Evolutionary conservation across 2,113 vertebrate species (phyloP).

Genomic region (Varanus komodoensis): DNA sequence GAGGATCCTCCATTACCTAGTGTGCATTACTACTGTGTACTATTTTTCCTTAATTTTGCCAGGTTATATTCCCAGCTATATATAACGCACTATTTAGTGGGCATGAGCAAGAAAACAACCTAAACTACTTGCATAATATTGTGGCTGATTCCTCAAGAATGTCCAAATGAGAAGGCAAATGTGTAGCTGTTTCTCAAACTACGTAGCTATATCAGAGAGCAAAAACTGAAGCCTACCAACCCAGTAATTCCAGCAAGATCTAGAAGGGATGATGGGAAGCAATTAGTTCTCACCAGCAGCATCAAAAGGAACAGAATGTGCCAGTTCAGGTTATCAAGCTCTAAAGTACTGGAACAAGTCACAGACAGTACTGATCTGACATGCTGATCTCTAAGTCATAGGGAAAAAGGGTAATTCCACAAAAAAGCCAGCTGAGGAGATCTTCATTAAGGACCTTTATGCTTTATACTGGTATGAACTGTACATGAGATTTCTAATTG

Average conservation of each 20-base stretch:
- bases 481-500: neutral
- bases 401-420: neutral
- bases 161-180: neutral
- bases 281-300: neutral
- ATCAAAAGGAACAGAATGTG: neutral
- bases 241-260: neutral
- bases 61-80: neutral
- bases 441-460: neutral
- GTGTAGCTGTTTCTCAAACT: neutral
- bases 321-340: neutral
- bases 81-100: neutral
- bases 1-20: neutral
- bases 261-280: neutral
- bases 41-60: neutral
- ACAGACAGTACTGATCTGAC: neutral
- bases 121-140: neutral
- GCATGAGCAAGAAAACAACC: neutral
- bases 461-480: neutral
- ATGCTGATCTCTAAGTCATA: neutral
- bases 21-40: neutral
- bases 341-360: neutral
- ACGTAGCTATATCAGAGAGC: neutral
- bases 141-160: neutral
- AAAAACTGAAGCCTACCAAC: neutral
- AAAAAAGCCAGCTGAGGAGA: neutral